A percentile compares a stretch with the other conserved stretches of the same genome.
These are phyloP conservation scores for Melanotaenia boesemani DNA, from an alignment of 2,797 vertebrate genomes.

Conservation along the genomic window DNA sequence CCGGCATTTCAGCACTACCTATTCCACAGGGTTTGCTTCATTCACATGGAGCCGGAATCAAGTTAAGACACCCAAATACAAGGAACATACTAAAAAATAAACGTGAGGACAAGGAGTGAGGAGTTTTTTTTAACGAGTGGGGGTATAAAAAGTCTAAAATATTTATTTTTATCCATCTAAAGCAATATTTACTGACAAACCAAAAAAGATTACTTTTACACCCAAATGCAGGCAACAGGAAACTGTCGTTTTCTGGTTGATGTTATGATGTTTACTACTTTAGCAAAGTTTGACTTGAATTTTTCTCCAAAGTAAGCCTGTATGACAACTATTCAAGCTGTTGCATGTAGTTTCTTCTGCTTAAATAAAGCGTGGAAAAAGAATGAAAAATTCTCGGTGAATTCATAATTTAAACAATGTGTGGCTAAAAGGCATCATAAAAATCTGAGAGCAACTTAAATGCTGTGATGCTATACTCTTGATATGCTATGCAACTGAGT, in stretches of 20 bases:
- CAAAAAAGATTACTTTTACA: neutral
- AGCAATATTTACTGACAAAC: neutral
- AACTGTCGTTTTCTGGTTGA: neutral
- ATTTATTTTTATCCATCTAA: neutral
- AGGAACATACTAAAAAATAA: neutral
- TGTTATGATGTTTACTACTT: neutral
- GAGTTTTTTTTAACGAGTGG: neutral
- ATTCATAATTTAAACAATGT: neutral
- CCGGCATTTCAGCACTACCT: slow-evolving; percentile 45
- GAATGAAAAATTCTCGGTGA: neutral
- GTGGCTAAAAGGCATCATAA: neutral
- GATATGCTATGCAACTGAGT: neutral
- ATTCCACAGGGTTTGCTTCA: slow-evolving; percentile 24
- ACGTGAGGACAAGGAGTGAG: neutral
- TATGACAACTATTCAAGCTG: neutral
- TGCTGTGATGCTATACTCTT: too few species aligned
- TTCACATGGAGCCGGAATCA: slow-evolving; percentile 23
- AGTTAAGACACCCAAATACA: slow-evolving; percentile 24
- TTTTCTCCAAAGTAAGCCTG: neutral
- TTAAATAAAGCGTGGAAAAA: neutral
- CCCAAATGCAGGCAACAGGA: neutral
- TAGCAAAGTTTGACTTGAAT: neutral
- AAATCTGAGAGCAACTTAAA: neutral
- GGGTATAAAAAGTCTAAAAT: neutral
- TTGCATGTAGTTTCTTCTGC: neutral